Base-by-base conservation (phyloP, 2,888 invertebrate genomes). In the Drosophila formosana region DNA sequence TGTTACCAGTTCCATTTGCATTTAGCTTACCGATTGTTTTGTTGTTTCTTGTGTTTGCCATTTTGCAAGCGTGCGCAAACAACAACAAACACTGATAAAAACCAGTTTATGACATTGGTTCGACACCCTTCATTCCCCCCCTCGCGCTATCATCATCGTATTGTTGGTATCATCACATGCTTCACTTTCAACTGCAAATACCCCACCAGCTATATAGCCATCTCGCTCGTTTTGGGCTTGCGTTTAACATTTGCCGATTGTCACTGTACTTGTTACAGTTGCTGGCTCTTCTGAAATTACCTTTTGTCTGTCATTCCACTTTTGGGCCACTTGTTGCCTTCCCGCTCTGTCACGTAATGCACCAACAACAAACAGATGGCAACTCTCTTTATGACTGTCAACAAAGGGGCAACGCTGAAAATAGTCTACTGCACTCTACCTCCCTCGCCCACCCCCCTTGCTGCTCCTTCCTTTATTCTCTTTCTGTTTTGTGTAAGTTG, bases 81-180 rank as follows among this genome's bases (percentile, higher is more conserved):
- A 67, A 64, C 68, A 67, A 60, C 34, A 58, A 49, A 28, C 67
- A 13, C 43, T 47, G 61, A 75, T 73, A 64, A 70, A 61, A 75
- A 75, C 73, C 75, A 65, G 75, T 75, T 75, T 75, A 53, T 77
- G 68, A 61, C 67, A 76, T 75, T 75, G 74, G 53, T 68, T 64
- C 28, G 28, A 62, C 46, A 37, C 47, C 39, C 25, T 9, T 23
- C 18, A 8, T 8, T 4, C 9, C 28, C 7, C 3, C 6, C 30
- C 41, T 28, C 3, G 13, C 32, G 18, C 34, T 37, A 1, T 0
- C 26, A 18, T 18, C 18, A 18, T 18, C 18, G 18, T 5, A 30
- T 13, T 7, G 30, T 53, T 11, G 25, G 53, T 53, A 63, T 56
- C 62, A 56, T 47, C 62, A 56, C 26, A 43, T 32, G 51, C 32